A percentile compares a stretch with the other conserved stretches of the same genome.
Conservation (phyloP, 2,888 invertebrate species). For the Apantesis nais region DNA sequence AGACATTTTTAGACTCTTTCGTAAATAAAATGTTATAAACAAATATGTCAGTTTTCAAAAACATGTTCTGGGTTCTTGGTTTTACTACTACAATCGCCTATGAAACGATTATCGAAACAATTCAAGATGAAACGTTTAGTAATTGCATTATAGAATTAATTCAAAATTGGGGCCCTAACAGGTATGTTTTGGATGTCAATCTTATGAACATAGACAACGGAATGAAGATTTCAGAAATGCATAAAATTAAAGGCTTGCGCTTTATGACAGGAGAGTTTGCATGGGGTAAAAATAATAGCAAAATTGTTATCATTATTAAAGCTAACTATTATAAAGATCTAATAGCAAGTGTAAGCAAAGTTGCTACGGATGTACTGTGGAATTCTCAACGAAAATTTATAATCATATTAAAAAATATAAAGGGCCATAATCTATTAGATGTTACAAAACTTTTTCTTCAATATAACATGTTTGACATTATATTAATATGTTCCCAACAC, state of each 20-base stretch:
- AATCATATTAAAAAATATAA: slow-evolving; percentile 36
- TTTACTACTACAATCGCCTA: background rate
- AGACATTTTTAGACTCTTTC: background rate
- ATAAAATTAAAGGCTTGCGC: slow-evolving; percentile 36
- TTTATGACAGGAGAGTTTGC: slow-evolving; percentile 47
- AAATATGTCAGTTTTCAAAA: background rate
- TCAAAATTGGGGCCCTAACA: slow-evolving; percentile 27
- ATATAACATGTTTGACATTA: slow-evolving; percentile 27
- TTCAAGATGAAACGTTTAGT: slow-evolving; percentile 15
- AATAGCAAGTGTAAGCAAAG: slow-evolving; percentile 33
- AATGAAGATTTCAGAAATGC: slow-evolving; percentile 39
- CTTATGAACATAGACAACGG: slow-evolving; percentile 46
- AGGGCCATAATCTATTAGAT: slow-evolving; percentile 24
- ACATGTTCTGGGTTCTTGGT: background rate
- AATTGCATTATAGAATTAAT: slow-evolving; percentile 44
- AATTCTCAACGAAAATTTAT: slow-evolving; percentile 55
- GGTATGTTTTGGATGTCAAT: slow-evolving; percentile 40
- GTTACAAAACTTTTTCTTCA: slow-evolving; percentile 40
- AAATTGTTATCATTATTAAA: slow-evolving; percentile 38
- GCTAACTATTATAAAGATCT: slow-evolving; percentile 46
- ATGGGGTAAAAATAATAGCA: slow-evolving; percentile 37
- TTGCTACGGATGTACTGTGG: slow-evolving; percentile 50
- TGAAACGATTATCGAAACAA: background rate
- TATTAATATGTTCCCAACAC: slow-evolving; percentile 15
- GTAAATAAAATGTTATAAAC: background rate